Percentiles rank a stretch among this genome's conserved stretches.
Conservation (phyloP, 2,797 vertebrate species). For the Melanotaenia parkinsoni region DNA sequence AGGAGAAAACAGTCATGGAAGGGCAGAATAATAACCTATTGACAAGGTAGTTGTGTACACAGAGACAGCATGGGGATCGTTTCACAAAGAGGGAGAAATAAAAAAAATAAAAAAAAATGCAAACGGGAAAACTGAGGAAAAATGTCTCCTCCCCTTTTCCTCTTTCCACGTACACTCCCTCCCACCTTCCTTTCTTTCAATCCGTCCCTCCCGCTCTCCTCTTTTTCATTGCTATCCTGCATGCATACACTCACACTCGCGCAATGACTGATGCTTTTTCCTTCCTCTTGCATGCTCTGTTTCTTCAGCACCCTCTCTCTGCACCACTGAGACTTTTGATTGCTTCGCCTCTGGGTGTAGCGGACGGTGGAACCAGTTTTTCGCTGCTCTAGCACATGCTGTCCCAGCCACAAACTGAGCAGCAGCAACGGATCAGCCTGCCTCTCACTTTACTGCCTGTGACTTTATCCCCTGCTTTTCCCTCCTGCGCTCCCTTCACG, state of each 20-base stretch:
- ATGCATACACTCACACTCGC: conserved; percentile 58
- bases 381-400: conserved; percentile 58
- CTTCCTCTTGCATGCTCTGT: conserved; percentile 63
- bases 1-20: conserved; percentile 51
- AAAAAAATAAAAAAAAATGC: conserved; percentile 46
- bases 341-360: conserved; percentile 56
- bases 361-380: conserved; percentile 64
- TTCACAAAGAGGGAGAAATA: conserved; percentile 31
- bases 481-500: conserved; percentile 52
- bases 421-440: conserved; percentile 42
- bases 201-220: conserved; percentile 72
- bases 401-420: conserved; percentile 49
- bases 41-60: conserved; percentile 33
- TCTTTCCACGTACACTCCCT: conserved; percentile 68
- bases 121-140: conserved; percentile 73
- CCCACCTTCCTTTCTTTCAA: conserved; percentile 72
- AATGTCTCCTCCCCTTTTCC: conserved; percentile 74
- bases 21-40: conserved; percentile 59
- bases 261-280: conserved; percentile 77
- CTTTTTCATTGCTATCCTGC: conserved; percentile 72
- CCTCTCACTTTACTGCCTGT: conserved; percentile 54
- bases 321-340: conserved; percentile 70
- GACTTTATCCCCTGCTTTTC: conserved; percentile 51
- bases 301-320: conserved; percentile 66
- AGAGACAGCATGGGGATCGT: conserved; percentile 52